Percentiles rank a stretch among this genome's conserved stretches.
Conservation (phyloP, 2,888 invertebrate genomes). For the Plemyria rubiginata region DNA sequence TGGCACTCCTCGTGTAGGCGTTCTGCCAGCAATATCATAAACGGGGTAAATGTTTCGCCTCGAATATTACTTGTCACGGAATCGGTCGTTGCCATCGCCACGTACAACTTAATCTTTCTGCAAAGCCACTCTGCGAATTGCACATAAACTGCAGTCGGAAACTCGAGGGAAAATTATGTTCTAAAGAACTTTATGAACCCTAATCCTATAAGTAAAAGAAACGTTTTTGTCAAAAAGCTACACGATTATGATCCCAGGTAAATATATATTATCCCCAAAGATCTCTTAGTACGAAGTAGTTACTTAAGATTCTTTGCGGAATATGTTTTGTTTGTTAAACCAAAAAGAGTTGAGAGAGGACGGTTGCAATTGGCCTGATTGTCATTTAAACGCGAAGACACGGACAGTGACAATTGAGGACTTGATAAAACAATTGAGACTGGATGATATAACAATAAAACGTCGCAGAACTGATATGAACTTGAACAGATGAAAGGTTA, state of each 20-base stretch:
- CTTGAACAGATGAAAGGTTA: conserved; percentile 37
- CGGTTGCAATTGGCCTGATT: conserved; percentile 31
- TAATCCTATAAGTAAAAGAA: conserved; percentile 7
- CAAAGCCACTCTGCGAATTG: conserved; percentile 24
- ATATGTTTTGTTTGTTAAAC: conserved; percentile 7
- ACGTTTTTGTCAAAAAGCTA: not conserved
- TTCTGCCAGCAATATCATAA: conserved; percentile 52
- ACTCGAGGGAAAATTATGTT: not conserved
- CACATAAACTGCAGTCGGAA: conserved; percentile 17
- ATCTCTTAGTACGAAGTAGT: too few relatives aligned
- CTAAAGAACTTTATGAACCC: conserved; percentile 11
- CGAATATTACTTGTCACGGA: conserved; percentile 49
- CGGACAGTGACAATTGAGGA: conserved; percentile 35
- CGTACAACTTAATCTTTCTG: conserved; percentile 32
- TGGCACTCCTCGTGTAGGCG: conserved; percentile 60
- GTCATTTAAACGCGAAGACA: conserved; percentile 30
- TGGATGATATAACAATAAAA: conserved; percentile 34
- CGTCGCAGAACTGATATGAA: conserved; percentile 37
- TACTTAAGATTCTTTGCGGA: too few relatives aligned
- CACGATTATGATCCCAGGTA: too few relatives aligned
- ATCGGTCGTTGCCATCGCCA: conserved; percentile 45
- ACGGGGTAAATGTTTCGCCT: conserved; percentile 44
- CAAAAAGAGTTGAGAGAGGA: conserved; percentile 24
- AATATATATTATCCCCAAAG: too few relatives aligned
- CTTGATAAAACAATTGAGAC: conserved; percentile 39